These are phyloP conservation scores for Chromoteleia sp. DNA, from an alignment of 2,888 invertebrate genomes.

Conservation along the genomic window DNA sequence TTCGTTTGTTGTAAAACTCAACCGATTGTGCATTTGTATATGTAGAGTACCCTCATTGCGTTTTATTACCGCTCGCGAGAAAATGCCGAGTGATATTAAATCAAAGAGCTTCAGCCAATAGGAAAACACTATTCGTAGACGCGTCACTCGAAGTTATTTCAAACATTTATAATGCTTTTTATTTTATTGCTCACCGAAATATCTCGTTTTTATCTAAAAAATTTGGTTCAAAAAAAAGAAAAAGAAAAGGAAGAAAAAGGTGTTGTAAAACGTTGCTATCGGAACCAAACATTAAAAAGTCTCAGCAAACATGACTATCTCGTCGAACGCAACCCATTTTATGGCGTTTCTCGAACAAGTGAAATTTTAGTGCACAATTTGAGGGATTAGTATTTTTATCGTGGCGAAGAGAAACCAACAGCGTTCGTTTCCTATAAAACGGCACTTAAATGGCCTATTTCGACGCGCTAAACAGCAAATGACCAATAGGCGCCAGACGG, in stretches of 20 bases:
- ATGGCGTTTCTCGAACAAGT: slow-evolving; percentile 36
- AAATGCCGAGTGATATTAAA: slow-evolving; percentile 30
- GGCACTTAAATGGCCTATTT: slow-evolving; percentile 46
- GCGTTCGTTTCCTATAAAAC: slow-evolving; percentile 33
- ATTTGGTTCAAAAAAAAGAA: background rate
- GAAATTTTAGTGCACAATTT: slow-evolving; percentile 62
- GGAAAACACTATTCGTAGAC: slow-evolving; percentile 14
- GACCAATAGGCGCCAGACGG: slow-evolving; percentile 55
- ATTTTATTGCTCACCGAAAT: slow-evolving; percentile 25
- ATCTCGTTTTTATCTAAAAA: slow-evolving; percentile 43
- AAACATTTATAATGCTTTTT: slow-evolving; percentile 46
- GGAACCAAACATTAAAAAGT: slow-evolving; percentile 24
- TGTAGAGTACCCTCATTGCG: slow-evolving; percentile 33
- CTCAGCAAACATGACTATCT: slow-evolving; percentile 27
- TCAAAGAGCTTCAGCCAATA: slow-evolving; percentile 10
- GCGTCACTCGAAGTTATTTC: slow-evolving; percentile 21
- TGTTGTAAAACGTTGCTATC: slow-evolving; percentile 45
- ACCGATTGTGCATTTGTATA: slow-evolving; percentile 10
- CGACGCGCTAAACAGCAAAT: slow-evolving; percentile 52
- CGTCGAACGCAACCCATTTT: slow-evolving; percentile 18
- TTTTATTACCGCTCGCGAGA: slow-evolving; percentile 28
- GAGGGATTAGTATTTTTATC: slow-evolving; percentile 41
- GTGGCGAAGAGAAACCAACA: slow-evolving; percentile 7
- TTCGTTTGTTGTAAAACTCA: slow-evolving; percentile 10
- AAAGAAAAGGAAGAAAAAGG: slow-evolving; percentile 9